Evolutionary conservation across 92 coral and sea anemone genomes (phyloP), one percentile per base, ranked within the genome.

Genomic region (Zoanthus sociatus): DNA sequence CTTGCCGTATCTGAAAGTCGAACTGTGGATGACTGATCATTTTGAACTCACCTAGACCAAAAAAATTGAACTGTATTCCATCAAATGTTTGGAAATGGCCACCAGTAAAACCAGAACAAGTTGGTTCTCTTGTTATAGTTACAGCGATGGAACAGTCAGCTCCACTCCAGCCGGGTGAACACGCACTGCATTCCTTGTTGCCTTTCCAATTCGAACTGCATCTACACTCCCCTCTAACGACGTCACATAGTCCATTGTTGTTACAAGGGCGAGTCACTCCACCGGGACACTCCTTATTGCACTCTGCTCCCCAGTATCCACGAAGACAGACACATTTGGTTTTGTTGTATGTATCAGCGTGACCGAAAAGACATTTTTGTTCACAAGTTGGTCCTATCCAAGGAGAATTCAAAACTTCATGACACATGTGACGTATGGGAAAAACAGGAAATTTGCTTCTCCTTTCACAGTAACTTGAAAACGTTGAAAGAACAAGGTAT

Each of bases 31-130:
- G 82, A 30, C 77, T 73, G 14, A 92, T 54, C 47, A 92, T 50
- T 78, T 83, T 84, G 30, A 92, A 82, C 70, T 92, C 94, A 4
- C 94, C 94, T 18, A 88, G 77, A 6, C 83, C 92, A 31, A 89
- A 76, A 83, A 88, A 85, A 31, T 84, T 82, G 84, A 89, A 92
- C 70, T 84, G 85, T 37, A 55, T 82, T 17, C 94, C 94, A 69
- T 92, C 94, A 78, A 92, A 92, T 12, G 92, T 92, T 20, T 83
- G 91, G 68, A 74, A 92, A 68, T 92, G 88, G 31, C 94, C 94
- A 66, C 94, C 94, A 9, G 90, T 89, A 74, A 89, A 81, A n/a
- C 94, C 94, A 31, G 89, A 90, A 60, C 92, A 92, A 0, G 94
- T 85, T 20, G 94, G 76, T 21, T 71, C 58, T 26, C 86, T 77